phyloP scores from a whole-genome alignment of 2,113 vertebrate genomes.

The Spheniscus mendiculus region DNA sequence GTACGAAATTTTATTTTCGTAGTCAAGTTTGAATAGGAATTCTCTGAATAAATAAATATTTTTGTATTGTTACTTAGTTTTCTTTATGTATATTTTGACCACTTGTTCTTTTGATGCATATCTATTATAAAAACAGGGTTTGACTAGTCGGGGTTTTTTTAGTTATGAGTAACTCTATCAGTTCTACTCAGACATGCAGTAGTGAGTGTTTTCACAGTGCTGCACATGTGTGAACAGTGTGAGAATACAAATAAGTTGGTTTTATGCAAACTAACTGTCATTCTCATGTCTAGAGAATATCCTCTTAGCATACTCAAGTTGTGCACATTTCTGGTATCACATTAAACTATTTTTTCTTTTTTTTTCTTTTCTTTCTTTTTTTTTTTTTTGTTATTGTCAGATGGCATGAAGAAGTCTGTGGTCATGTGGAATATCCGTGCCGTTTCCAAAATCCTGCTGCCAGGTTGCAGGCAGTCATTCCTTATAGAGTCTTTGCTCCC shows the following conservation, averaged over 20 bases:
- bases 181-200: neutral
- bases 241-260: neutral
- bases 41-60: neutral
- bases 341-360: neutral
- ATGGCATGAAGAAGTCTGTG: conserved; percentile 72
- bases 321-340: neutral
- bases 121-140: neutral
- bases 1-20: neutral
- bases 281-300: neutral
- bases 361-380: neutral
- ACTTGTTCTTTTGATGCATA: neutral
- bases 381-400: conserved; percentile 24
- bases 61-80: neutral
- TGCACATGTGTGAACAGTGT: neutral
- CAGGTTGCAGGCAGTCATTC: conserved; percentile 80
- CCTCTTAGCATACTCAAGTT: neutral
- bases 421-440: conserved; percentile 90
- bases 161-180: neutral
- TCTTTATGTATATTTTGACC: neutral
- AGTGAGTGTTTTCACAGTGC: neutral
- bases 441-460: conserved; percentile 80
- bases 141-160: neutral
- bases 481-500: conserved; percentile 89
- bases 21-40: neutral
- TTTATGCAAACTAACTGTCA: neutral